Percentiles rank a stretch among this genome's conserved stretches.
Evolutionary conservation across 2,113 vertebrate genomes (phyloP).

Genomic region (Engystomops pustulosus): DNA sequence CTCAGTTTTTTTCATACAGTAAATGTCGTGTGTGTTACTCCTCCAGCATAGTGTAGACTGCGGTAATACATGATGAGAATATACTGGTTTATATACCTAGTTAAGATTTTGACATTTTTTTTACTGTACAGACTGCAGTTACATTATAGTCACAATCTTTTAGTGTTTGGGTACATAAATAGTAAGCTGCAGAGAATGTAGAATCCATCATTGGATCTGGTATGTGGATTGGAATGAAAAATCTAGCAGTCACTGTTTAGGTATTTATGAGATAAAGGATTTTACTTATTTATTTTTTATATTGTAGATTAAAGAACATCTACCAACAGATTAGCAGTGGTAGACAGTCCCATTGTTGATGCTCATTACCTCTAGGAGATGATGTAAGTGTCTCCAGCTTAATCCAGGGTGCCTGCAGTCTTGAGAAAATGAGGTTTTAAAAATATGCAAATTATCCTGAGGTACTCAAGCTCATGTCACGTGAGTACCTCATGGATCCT

Average conservation of each 20-base stretch:
- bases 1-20: constrained; percentile 67
- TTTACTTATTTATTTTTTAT: too few species aligned
- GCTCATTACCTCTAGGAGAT: too few species aligned
- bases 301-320: too few species aligned
- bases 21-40: constrained; percentile 67
- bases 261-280: neutral
- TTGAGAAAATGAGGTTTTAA: too few species aligned
- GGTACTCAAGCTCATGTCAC: too few species aligned
- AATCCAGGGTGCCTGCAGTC: too few species aligned
- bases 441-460: too few species aligned
- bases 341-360: too few species aligned
- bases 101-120: constrained; percentile 66
- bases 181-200: neutral
- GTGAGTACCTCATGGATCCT: too few species aligned
- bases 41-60: constrained; percentile 60
- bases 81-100: constrained; percentile 59
- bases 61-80: constrained; percentile 67
- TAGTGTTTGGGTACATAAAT: neutral
- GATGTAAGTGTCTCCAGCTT: too few species aligned
- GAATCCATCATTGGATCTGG: neutral
- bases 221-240: neutral
- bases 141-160: constrained; percentile 4
- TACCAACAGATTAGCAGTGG: too few species aligned
- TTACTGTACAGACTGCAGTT: constrained; percentile 51
- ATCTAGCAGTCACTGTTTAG: neutral